Base-by-base conservation (phyloP, 2,113 vertebrate species). In the Morone chrysops region DNA sequence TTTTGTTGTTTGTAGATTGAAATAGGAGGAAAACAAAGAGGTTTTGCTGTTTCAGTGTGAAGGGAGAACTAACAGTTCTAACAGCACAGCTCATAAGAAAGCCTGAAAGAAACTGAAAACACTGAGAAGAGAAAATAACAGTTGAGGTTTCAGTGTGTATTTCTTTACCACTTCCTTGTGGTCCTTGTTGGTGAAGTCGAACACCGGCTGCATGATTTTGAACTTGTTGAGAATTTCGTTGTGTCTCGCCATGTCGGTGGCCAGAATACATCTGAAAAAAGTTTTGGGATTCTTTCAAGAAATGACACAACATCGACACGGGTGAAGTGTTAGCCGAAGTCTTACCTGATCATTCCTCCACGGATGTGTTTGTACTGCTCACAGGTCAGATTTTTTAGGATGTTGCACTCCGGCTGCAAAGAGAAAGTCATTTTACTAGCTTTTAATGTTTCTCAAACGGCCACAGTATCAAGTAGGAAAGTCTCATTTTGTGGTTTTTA, bases 321-420 rank as follows among this genome's bases (percentile, higher is more conserved):
- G 25, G 41, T 6, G 16, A n/a, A 10, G 12, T 1, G 16, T 8
- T 0, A 0, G 12, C 38, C 1, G 14, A 18, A 2, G 31, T 16
- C 81, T 85, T 56, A 93, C 92, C 72, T 90, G 86, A 93, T 93
- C 84, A 93, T 90, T 31, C 89, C 92, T 73, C 66, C 79, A 36
- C 92, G 80, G 75, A 93, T 85, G 16, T 80, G 76, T 75, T 86
- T 89, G 86, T 91, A 93, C 83, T 90, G 83, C 7, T 89, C 78
- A 0, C 20, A 20, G 36, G 53, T 89, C 80, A 93, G 38, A 75
- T 91, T 91, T 12, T 85, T 89, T 0, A 98, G 96, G 68, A 98
- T 97, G 94, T 97, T 96, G 87, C 96, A 96, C 67, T 97, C 96
- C 0, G 97, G 96, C 91, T 96, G 95, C 43, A 73, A 31, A 56